Percentiles rank a stretch among this genome's conserved stretches.
phyloP scores from a whole-genome alignment of 2,888 invertebrate genomes.

The Pyrocoelia pectoralis region DNA sequence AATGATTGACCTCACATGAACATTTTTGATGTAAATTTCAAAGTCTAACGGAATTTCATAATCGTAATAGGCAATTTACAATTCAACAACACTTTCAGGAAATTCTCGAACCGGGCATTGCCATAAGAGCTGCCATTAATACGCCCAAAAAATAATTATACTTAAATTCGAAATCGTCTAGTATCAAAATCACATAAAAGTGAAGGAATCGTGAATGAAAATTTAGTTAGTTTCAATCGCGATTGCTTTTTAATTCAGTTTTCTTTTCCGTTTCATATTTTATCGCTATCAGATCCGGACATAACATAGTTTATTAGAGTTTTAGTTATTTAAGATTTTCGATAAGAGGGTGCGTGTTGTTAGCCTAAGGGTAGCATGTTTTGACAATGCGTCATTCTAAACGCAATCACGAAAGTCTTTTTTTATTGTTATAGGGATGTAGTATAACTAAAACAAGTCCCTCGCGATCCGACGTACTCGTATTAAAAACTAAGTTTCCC shows the following conservation, averaged over 20 bases:
- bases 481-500: constrained; percentile 29
- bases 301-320: constrained; percentile 44
- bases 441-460: constrained; percentile 33
- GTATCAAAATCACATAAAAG: constrained; percentile 1
- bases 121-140: no score
- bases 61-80: no score
- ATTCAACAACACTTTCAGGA: no score
- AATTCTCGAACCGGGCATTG: no score
- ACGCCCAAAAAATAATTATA: neutral
- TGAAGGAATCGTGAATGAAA: constrained; percentile 4
- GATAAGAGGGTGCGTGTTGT: constrained; percentile 41
- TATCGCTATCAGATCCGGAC: constrained; percentile 43
- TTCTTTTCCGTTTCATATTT: constrained; percentile 48
- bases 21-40: no score
- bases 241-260: constrained; percentile 50
- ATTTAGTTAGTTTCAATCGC: constrained; percentile 33
- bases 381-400: constrained; percentile 53
- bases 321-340: constrained; percentile 47
- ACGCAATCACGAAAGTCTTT: constrained; percentile 49
- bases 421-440: constrained; percentile 36
- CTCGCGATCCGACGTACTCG: constrained; percentile 16
- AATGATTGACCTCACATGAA: no score
- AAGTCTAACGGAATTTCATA: no score
- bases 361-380: constrained; percentile 44
- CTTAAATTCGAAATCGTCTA: neutral